Base-by-base conservation (phyloP, 2,113 vertebrate species). In the Engystomops pustulosus region DNA sequence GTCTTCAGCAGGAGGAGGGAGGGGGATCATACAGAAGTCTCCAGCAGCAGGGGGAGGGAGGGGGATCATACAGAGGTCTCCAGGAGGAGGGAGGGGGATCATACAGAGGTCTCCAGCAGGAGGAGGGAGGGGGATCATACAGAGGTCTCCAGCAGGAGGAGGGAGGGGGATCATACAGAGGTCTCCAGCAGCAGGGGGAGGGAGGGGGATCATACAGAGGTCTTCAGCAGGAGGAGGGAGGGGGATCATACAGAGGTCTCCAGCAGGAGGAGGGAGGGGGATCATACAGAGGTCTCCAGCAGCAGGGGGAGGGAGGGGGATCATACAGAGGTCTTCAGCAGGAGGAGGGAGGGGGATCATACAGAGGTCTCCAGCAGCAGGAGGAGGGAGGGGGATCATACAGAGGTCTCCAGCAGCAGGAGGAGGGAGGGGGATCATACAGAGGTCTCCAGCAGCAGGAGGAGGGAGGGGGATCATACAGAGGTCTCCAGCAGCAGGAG, bases 261-360 rank as follows among this genome's bases (percentile, higher is more conserved):
- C n/a, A n/a, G n/a, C 72, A 6, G 1, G 45, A 30, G 4, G 14
- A 18, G n/a, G 7, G 15, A 1, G n/a, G 20, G 71, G 12, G 23
- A 5, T n/a, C n/a, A n/a, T n/a, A n/a, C n/a, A n/a, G n/a, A n/a
- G n/a, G n/a, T n/a, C 65, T 32, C 65, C 30, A 20, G 32, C 3
- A 10, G 0, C 2, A 25, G 3, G 10, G 4, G 6, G 32, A 23
- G 47, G 81, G 14, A 20, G 36, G 17, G 27, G 32, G 65, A 3
- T 2, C 27, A 1, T 3, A 1, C 1, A 4, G 82, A 49, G 45
- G 88, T n/a, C 51, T 6, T 2, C 81, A 86, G 0, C 85, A 47
- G 68, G 87, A 86, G 14, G 87, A 87, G 1, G 78, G 84, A 7
- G 71, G n/a, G n/a, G n/a, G n/a, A n/a, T n/a, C n/a, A n/a, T n/a